Conservation (phyloP, 2,113 vertebrate species). For the Protobothrops flavoviridis region DNA sequence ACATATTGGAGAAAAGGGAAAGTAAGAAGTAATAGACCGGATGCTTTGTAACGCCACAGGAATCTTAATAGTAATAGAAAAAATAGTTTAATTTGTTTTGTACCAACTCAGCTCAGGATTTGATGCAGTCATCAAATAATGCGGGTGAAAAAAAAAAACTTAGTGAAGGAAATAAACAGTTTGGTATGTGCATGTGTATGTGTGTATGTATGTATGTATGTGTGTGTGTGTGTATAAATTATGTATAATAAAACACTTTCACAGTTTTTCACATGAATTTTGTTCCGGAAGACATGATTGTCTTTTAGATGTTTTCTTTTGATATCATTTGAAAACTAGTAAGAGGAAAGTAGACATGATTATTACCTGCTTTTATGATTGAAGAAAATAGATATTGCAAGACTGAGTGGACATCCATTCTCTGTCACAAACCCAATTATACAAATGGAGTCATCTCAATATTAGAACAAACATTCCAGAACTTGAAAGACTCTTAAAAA, state of each 20-base stretch:
- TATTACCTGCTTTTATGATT: not conserved
- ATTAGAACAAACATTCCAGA: not conserved
- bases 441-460: not conserved
- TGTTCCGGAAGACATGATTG: not conserved
- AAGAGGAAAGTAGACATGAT: not conserved
- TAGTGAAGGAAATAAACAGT: conserved; percentile 15
- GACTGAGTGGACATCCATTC: not conserved
- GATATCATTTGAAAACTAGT: not conserved
- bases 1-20: conserved; percentile 62
- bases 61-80: conserved; percentile 69
- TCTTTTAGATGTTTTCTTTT: not conserved
- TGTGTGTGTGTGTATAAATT: not conserved
- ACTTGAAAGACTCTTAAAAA: not conserved
- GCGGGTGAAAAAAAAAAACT: conserved; percentile 45
- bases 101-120: conserved; percentile 52
- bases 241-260: conserved; percentile 6
- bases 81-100: conserved; percentile 73
- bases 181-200: not conserved
- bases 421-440: not conserved
- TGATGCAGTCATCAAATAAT: conserved; percentile 38
- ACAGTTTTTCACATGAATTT: not conserved
- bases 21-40: conserved; percentile 65
- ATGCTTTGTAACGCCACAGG: conserved; percentile 72
- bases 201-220: not conserved
- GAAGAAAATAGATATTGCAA: not conserved